Percentiles rank a stretch among this genome's conserved stretches.
Evolutionary conservation across 2,113 vertebrate species (phyloP).

Genomic region (Plecotus auritus): DNA sequence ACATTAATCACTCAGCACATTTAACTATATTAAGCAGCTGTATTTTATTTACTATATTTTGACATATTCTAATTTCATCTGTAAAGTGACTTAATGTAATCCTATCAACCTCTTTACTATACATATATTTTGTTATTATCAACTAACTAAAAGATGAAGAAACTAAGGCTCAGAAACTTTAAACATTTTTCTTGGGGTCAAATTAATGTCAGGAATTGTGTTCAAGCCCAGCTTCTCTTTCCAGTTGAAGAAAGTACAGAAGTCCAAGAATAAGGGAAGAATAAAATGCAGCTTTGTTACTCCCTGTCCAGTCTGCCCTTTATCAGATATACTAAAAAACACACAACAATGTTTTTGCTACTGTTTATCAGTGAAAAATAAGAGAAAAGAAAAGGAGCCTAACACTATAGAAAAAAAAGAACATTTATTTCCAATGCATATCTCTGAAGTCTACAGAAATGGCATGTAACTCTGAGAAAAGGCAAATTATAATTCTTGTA

Average conservation of each 20-base stretch:
- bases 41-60: background rate
- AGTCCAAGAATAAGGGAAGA: background rate
- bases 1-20: background rate
- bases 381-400: background rate
- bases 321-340: slow-evolving; percentile 29
- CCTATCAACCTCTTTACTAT: background rate
- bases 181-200: background rate
- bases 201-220: background rate
- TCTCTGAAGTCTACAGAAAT: background rate
- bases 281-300: background rate
- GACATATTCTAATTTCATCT: background rate
- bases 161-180: background rate
- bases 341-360: background rate
- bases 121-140: background rate
- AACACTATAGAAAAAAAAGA: background rate
- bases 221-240: background rate
- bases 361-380: background rate
- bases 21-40: background rate
- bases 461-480: background rate
- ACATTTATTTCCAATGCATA: background rate
- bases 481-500: background rate
- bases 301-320: background rate
- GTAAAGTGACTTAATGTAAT: background rate
- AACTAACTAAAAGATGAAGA: slow-evolving; percentile 34
- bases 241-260: background rate